phyloP scores from a whole-genome alignment of 2,797 vertebrate species.

The Valencia hispanica region DNA sequence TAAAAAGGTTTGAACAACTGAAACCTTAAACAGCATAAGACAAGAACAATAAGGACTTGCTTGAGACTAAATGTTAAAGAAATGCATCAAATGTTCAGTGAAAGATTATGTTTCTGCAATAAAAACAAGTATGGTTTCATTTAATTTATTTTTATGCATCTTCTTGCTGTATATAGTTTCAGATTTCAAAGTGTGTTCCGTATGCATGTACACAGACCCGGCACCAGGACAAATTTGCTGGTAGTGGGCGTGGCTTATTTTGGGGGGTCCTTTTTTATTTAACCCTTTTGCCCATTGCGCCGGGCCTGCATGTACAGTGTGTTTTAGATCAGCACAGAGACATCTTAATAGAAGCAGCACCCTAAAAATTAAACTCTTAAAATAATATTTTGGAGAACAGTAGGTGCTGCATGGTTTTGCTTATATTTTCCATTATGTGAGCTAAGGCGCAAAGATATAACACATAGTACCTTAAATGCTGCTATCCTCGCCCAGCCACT shows the following conservation, averaged over 20 bases:
- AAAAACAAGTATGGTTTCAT: neutral
- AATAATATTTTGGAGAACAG: conserved; percentile 30
- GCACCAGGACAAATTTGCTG: too few species aligned
- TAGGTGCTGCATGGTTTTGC: conserved; percentile 29
- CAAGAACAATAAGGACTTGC: too few species aligned
- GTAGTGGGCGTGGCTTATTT: too few species aligned
- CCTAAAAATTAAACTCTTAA: conserved; percentile 29
- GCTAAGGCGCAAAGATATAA: conserved; percentile 60
- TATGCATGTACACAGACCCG: neutral
- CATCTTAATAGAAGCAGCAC: conserved; percentile 44
- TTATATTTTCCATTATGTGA: conserved; percentile 43
- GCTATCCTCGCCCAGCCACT: conserved; percentile 59
- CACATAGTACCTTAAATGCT: conserved; percentile 67
- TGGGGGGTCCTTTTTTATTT: too few species aligned
- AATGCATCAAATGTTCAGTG: too few species aligned
- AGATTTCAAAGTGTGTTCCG: conserved; percentile 4
- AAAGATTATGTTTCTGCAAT: neutral
- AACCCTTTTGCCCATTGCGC: too few species aligned
- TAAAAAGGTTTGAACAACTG: too few species aligned
- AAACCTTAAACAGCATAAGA: too few species aligned
- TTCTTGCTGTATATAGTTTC: conserved; percentile 15
- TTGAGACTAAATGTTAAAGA: too few species aligned
- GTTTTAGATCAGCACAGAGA: conserved; percentile 16
- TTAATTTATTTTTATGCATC: conserved; percentile 1
- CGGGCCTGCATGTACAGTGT: conserved; percentile 4